phyloP scores from a whole-genome alignment of 2,888 invertebrate genomes.

The Leptopilina syphax region DNA sequence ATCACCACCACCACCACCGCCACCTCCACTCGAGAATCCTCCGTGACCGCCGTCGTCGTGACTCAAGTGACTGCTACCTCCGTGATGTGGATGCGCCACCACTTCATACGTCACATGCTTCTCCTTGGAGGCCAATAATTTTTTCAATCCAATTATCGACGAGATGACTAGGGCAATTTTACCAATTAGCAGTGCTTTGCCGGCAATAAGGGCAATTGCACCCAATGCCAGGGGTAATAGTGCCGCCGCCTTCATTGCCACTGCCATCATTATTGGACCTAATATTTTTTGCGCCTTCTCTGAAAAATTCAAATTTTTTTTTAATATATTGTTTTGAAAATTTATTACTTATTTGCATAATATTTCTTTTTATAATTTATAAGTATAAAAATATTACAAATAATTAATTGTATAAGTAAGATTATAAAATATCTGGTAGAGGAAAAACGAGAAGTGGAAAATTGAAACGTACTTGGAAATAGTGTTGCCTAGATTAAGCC shows the following conservation, averaged over 20 bases:
- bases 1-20: conserved; percentile 80
- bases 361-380: too few relatives aligned
- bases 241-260: conserved; percentile 88
- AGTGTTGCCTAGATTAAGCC: too few relatives aligned
- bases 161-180: conserved; percentile 91
- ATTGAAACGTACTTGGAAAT: too few relatives aligned
- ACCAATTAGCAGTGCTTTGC: conserved; percentile 90
- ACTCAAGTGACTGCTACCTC: conserved; percentile 83
- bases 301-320: conserved; percentile 55
- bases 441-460: too few relatives aligned
- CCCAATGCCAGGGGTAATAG: conserved; percentile 88
- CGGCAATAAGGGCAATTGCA: conserved; percentile 90
- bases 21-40: conserved; percentile 77
- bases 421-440: too few relatives aligned
- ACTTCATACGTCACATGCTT: conserved; percentile 94
- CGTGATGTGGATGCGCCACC: conserved; percentile 90
- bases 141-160: conserved; percentile 90
- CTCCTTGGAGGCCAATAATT: conserved; percentile 85
- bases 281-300: conserved; percentile 87
- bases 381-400: too few relatives aligned
- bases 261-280: conserved; percentile 86
- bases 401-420: too few relatives aligned
- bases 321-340: background rate
- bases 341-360: background rate
- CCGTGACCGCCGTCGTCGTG: conserved; percentile 83